These are phyloP conservation scores for Amblyraja radiata DNA, from an alignment of 2,797 vertebrate genomes.

Conservation along the genomic window DNA sequence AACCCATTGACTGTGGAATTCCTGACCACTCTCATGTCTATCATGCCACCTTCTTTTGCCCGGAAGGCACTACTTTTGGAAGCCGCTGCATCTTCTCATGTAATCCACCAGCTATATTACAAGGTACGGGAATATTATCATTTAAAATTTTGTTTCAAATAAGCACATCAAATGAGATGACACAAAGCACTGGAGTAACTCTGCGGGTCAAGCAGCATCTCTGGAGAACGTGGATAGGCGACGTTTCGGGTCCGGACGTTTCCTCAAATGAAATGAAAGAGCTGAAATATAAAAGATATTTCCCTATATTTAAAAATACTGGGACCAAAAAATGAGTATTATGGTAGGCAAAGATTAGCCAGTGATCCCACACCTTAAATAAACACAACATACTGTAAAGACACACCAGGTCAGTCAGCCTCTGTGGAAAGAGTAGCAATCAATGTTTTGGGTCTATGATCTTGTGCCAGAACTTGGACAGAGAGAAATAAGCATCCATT, in stretches of 20 bases:
- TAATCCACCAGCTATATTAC: conserved; percentile 78
- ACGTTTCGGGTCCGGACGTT: no score
- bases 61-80: conserved; percentile 70
- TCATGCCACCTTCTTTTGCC: conserved; percentile 79
- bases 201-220: no score
- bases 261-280: neutral
- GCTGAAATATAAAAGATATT: neutral
- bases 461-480: no score
- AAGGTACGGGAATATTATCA: conserved; percentile 63
- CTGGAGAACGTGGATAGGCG: no score
- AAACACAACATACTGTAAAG: neutral
- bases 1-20: conserved; percentile 68
- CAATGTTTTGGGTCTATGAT: no score
- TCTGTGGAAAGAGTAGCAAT: no score
- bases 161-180: neutral
- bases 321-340: neutral
- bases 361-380: neutral
- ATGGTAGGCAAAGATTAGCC: neutral
- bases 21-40: conserved; percentile 76
- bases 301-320: neutral
- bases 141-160: neutral
- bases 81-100: conserved; percentile 82
- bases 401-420: no score
- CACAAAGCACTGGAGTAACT: no score
- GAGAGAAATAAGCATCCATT: no score